Evolutionary conservation across 2,888 invertebrate species (phyloP), one percentile per base, ranked within the genome.

Genomic region (Netelia melanura): DNA sequence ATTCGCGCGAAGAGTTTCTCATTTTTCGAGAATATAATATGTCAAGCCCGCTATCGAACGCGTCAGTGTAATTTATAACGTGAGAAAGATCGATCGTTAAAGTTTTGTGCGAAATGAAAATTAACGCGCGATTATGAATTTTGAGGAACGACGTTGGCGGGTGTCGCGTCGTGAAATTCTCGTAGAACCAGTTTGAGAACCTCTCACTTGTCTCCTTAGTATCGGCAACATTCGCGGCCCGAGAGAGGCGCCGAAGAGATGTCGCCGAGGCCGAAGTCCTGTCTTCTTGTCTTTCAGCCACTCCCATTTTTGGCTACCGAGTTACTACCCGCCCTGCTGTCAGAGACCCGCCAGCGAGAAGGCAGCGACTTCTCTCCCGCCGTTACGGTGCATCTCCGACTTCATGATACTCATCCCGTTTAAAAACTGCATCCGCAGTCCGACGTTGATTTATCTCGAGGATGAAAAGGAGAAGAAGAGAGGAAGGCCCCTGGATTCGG

Each of bases 301-400:
- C 91, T 90, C 90, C 91, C 89, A 89, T 89, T 88, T 90, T 89
- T 89, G 88, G 90, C 90, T 91, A 91, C 91, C 89, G 87, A 88
- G 90, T 89, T 90, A 90, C 87, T 85, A 87, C 17, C 88, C 87
- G 88, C 87, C 88, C 88, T 86, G 86, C 83, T 83, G 84, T 78
- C 78, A 75, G 23, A 74, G 68, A 43, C 67, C 75, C 81, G 77
- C 70, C 76, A 81, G 68, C 58, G 72, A 70, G 62, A 38, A 38
- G 38, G 38, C 38, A 79, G 71, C 75, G 78, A 79, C 70, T 85
- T 79, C 74, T 78, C 65, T 38, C 48, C 30, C 23, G 23, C 38
- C 48, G 30, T 44, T 54, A 54, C 67, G 56, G 21, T 48, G 77
- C 58, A 68, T 77, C 68, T 81, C 77, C 5, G 62, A 38, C 82